Conservation (phyloP, 1,140 invertebrate species). For the Atta cephalotes region DNA sequence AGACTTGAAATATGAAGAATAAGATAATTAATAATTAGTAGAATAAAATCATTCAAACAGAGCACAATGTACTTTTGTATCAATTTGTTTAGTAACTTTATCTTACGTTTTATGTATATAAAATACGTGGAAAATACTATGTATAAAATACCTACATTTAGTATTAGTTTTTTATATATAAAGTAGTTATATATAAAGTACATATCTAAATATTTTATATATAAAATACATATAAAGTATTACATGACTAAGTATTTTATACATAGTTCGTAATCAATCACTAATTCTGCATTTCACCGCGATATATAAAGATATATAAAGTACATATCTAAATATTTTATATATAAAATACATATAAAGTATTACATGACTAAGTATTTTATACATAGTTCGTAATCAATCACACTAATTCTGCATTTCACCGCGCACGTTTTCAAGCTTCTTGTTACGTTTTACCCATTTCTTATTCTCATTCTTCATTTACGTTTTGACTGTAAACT, state of each 20-base stretch:
- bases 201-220: too few relatives aligned
- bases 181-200: too few relatives aligned
- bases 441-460: not conserved
- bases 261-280: not conserved
- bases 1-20: conserved; percentile 26
- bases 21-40: conserved; percentile 20
- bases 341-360: too few relatives aligned
- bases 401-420: not conserved
- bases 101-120: not conserved
- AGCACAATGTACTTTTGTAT: not conserved
- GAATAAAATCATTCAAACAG: not conserved
- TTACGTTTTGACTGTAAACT: not conserved
- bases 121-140: too few relatives aligned
- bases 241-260: not conserved
- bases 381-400: not conserved
- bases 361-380: not conserved
- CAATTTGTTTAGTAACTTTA: not conserved
- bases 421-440: not conserved
- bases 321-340: too few relatives aligned
- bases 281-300: not conserved
- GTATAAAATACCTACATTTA: too few relatives aligned
- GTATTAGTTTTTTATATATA: too few relatives aligned
- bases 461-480: conserved; percentile 3
- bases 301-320: too few relatives aligned
- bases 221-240: too few relatives aligned